Evolutionary conservation across 2,113 vertebrate species (phyloP), one percentile per base, ranked within the genome.

Genomic region (Ameiurus melas): DNA sequence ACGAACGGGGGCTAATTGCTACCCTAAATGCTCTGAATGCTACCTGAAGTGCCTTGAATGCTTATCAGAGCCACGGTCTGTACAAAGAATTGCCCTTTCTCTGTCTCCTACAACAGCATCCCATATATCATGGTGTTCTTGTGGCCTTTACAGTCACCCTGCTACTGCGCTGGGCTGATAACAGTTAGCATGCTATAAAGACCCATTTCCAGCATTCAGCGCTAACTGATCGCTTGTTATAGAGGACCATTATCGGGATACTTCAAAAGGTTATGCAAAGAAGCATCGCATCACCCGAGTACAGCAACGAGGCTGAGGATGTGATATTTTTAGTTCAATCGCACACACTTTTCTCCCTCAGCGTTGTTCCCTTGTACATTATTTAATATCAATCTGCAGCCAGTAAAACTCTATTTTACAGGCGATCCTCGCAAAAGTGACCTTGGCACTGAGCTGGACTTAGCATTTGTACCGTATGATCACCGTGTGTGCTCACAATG

Each of bases 81-180:
- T 85, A 84, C 85, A 86, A 91, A 87, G 88, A 90, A 84, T 86
- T 84, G 66, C 85, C 57, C 87, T 87, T 88, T 87, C 73, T 89
- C 53, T 77, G 62, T 89, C 90, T 91, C 82, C 71, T 22, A 73
- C 88, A 86, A 58, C 90, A 86, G 89, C 83, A 58, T 60, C 85
- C 88, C 90, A 91, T 90, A 89, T 87, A 89, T 92, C 90, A 88
- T 68, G 73, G 57, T 68, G 64, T 84, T 89, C n/a, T 84, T 75
- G 36, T 60, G 70, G 22, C 47, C 73, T 80, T 33, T 88, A 55
- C 30, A 86, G 71, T 86, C 60, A 9, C 71, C 22, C 20, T 25
- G 88, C 51, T 75, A 70, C 71, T 70, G 62, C 60, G n/a, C 51
- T 64, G 55, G 30, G 33, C 80, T 83, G 79, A 86, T 82, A 83